Evolutionary conservation across 2,888 invertebrate genomes (phyloP), one percentile per base, ranked within the genome.

Genomic region (Patella ulyssiponensis): DNA sequence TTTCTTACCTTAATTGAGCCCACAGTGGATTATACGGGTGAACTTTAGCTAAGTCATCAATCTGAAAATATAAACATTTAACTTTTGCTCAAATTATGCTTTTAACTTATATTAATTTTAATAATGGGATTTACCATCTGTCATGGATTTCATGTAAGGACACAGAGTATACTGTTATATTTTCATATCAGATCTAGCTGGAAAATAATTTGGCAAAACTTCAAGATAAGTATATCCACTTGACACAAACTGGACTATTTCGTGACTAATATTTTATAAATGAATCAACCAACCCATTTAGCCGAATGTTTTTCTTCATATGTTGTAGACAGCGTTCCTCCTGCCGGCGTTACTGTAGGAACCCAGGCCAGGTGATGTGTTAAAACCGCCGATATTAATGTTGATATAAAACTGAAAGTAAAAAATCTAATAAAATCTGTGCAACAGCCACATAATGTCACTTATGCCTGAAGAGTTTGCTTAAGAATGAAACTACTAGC

Each of bases 321-420:
- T 58, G 90, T 88, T 54, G 88, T 87, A 73, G 89, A 89, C 17
- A 91, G 88, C 27, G 88, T 87, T 14, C 90, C 91, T 58, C 91
- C 92, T n/a, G 91, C 90, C 20, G 93, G 92, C 77, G 91, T 91
- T 20, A 96, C 95, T 0, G 96, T 96, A 53, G 95, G 94, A 77
- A 97, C 96, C 97, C 97, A 97, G 23, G 97, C 97, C 64, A 97
- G 94, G 90, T 97, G 97, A 91, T 97, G 95, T 0, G 97, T 97
- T 75, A 97, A 92, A 72, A 97, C 95, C 81, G 96, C 96, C 9
- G 97, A 97, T 75, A 97, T 91, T 81, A 97, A 93, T 27, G 96
- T 96, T 91, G 97, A 97, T 88, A 97, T 94, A 92, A 97, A 97
- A 92, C 97, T 97, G 93, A 81, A 94, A 94, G 85, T 86, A 87